Evolutionary conservation across 2,113 vertebrate species (phyloP), one percentile per base, ranked within the genome.

Genomic region (Orthonyx spaldingii): DNA sequence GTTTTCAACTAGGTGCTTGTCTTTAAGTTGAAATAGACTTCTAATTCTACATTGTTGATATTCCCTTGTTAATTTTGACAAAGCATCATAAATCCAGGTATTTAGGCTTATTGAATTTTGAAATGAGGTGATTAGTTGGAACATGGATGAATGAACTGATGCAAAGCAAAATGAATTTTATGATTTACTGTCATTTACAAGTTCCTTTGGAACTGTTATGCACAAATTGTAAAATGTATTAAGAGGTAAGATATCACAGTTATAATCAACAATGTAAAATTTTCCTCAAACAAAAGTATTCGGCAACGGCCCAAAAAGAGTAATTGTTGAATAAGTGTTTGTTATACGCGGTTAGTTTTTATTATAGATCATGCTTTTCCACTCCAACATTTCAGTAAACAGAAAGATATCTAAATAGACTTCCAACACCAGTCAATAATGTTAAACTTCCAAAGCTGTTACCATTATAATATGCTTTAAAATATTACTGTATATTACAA

Each of bases 21-120:
- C 97, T 98, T 98, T 98, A 98, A 98, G 98, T 98, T 98, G 97
- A 97, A 97, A 97, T 97, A 97, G 96, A 97, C 94, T 97, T 97
- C 97, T 96, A 96, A 98, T 98, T 98, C 96, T 84, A 87, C 92
- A 91, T 96, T 98, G 98, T 98, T 97, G 97, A 93, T 98, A 97
- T 97, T 98, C 98, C 97, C 97, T 91, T 96, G 98, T 97, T 97
- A 97, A 96, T 97, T 98, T 96, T 98, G 98, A 98, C 98, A 98
- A 98, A 98, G 97, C 89, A 93, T 97, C 98, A 98, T 98, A 98
- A 98, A 98, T 98, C 97, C 97, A 98, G 98, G 98, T 98, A 98
- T 98, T 98, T 98, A 98, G 97, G 98, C 95, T 98, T 98, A 98
- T 98, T 98, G 98, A 98, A 98, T 98, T 98, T 98, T 98, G 97